Percentiles rank a stretch among this genome's conserved stretches.
Evolutionary conservation across 1,140 invertebrate genomes (phyloP).

Genomic region (Ips typographus): DNA sequence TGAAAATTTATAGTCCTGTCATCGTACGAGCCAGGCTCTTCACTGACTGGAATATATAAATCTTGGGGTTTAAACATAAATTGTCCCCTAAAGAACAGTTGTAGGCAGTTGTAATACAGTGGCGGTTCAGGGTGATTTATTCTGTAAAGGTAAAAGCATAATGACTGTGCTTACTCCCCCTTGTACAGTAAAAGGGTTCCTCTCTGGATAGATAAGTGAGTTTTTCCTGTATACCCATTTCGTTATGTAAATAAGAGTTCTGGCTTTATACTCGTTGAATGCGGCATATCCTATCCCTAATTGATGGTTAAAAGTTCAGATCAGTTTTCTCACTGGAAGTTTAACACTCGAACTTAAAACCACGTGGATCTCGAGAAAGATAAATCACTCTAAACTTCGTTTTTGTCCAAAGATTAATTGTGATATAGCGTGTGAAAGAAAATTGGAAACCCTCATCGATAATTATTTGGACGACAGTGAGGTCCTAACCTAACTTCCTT

Average conservation of each 20-base stretch:
- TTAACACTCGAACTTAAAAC: slow-evolving; percentile 9
- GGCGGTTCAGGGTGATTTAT: slow-evolving; percentile 16
- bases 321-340: slow-evolving; percentile 13
- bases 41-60: slow-evolving; percentile 25
- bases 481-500: too few relatives aligned
- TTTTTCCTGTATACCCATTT: too few relatives aligned
- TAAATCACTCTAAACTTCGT: slow-evolving; percentile 10
- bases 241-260: too few relatives aligned
- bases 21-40: slow-evolving; percentile 5
- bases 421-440: slow-evolving; percentile 14
- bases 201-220: too few relatives aligned
- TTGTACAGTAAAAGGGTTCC: too few relatives aligned
- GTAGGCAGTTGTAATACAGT: slow-evolving; percentile 28
- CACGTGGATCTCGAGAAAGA: slow-evolving; percentile 7
- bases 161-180: slow-evolving; percentile 7
- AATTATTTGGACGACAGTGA: background rate
- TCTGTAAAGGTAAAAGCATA: slow-evolving; percentile 4
- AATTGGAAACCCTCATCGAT: slow-evolving; percentile 7
- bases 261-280: too few relatives aligned
- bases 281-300: background rate
- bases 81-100: slow-evolving; percentile 28
- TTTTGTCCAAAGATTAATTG: slow-evolving; percentile 21
- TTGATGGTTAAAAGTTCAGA: slow-evolving; percentile 11
- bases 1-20: slow-evolving; percentile 19
- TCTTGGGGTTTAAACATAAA: slow-evolving; percentile 24